Percentiles rank a stretch among this genome's conserved stretches.
These are phyloP conservation scores for Enteromius radiatus DNA, from an alignment of 2,797 vertebrate species.

Conservation along the genomic window DNA sequence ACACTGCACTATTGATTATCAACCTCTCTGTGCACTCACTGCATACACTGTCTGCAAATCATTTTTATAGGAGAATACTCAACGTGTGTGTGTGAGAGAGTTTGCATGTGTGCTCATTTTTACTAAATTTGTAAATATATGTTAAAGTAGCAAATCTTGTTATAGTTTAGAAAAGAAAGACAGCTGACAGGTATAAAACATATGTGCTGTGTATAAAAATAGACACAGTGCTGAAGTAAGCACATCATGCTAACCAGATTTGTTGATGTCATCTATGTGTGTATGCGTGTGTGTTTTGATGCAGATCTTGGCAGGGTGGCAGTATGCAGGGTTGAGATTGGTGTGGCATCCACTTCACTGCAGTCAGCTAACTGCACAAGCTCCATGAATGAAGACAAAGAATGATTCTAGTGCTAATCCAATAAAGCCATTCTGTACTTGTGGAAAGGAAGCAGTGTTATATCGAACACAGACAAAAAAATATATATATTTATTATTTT, in stretches of 20 bases:
- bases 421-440: slow-evolving; percentile 9
- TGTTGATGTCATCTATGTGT: slow-evolving; percentile 42
- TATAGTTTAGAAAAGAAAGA: background rate
- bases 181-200: background rate
- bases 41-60: slow-evolving; percentile 53
- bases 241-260: slow-evolving; percentile 21
- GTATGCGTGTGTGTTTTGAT: slow-evolving; percentile 19
- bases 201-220: slow-evolving; percentile 16
- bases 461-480: background rate
- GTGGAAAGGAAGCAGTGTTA: slow-evolving; percentile 13
- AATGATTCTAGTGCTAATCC: slow-evolving; percentile 26
- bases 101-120: slow-evolving; percentile 8
- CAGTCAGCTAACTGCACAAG: slow-evolving; percentile 29
- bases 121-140: slow-evolving; percentile 15
- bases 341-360: slow-evolving; percentile 30
- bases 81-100: background rate
- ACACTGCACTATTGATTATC: slow-evolving; percentile 65
- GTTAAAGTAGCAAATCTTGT: background rate
- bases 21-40: slow-evolving; percentile 48
- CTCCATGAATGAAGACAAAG: slow-evolving; percentile 37
- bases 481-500: background rate
- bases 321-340: slow-evolving; percentile 20
- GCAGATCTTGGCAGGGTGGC: slow-evolving; percentile 41
- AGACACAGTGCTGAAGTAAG: slow-evolving; percentile 7
- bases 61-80: slow-evolving; percentile 37